phyloP scores from a whole-genome alignment of 2,797 vertebrate genomes.

The Kryptolebias ocellatus region DNA sequence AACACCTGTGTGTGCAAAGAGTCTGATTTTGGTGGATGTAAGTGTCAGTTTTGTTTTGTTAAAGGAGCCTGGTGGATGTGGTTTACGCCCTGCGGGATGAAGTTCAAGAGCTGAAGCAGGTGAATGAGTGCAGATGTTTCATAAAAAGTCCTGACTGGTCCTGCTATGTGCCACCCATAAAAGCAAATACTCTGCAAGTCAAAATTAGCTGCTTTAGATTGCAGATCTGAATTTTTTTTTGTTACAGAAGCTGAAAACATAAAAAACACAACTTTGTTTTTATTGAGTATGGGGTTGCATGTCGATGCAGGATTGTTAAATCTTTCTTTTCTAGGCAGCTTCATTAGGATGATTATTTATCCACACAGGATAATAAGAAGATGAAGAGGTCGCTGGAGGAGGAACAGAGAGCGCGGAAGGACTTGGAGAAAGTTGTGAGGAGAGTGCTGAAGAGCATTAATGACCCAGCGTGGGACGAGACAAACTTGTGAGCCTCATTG shows the following conservation, averaged over 20 bases:
- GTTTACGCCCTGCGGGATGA: conserved; percentile 97
- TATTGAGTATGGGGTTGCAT: neutral
- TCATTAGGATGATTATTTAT: conserved; percentile 6
- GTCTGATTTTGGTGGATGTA: neutral
- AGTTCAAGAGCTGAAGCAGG: conserved; percentile 97
- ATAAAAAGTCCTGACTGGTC: neutral
- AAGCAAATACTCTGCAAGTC: neutral
- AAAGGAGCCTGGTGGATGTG: conserved; percentile 96
- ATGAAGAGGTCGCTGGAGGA: conserved; percentile 97
- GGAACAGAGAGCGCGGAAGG: conserved; percentile 94
- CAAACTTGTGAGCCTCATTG: conserved; percentile 88
- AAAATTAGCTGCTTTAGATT: neutral
- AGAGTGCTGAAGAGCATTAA: conserved; percentile 95
- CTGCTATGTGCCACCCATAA: neutral
- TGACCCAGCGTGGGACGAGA: conserved; percentile 97
- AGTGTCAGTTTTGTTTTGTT: conserved; percentile 38
- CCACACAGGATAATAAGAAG: conserved; percentile 93
- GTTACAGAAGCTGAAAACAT: too few relatives aligned
- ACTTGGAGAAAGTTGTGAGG: conserved; percentile 94
- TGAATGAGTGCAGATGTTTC: conserved; percentile 49
- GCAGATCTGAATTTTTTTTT: neutral
- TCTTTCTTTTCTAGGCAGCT: neutral
- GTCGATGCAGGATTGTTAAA: neutral
- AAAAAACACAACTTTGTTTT: too few relatives aligned
- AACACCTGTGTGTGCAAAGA: neutral